Evolutionary conservation across 2,888 invertebrate genomes (phyloP), one percentile per base, ranked within the genome.

Genomic region (Autographa pulchrina): DNA sequence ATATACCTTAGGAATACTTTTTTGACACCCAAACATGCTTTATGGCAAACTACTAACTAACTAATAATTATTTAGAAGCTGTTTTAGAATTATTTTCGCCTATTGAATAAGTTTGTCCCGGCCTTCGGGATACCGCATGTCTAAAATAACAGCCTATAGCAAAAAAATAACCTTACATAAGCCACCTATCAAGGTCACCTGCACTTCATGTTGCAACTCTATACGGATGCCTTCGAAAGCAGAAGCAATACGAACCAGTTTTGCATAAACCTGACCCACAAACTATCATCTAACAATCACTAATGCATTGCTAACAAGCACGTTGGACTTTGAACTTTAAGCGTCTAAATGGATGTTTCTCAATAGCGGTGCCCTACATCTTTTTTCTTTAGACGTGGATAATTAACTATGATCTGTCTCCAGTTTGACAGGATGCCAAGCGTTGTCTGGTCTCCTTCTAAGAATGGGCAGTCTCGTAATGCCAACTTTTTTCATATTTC

Each of bases 361-460:
- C 41, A 58, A 52, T 38, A 38, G 2, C 38, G 63, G 43, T 63
- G 60, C 13, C 52, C 35, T 43, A 67, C 48, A 65, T 76, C 56
- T 65, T 58, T 35, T 43, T 61, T 43, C 16, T 48, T 0, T 38
- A 31, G 35, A 25, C 43, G 52, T 16, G 31, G 38, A 48, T 76
- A 71, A 71, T 65, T 71, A 62, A 56, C 61, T 59, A 38, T 38
- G 11, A 63, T 20, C 25, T 38, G 54, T 68, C 59, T n/a, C 25
- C 13, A 14, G 32, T 65, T 70, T 73, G 73, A 63, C 63, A 38
- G 54, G 13, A n/a, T 67, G 83, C 73, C 80, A 80, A 54, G 48
- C 31, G 61, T 80, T 25, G n/a, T 20, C 14, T 14, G 18, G 54
- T 64, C 31, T 65, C 18, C 32, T 63, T 72, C 61, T 65, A n/a